These are phyloP conservation scores for Odontesthes bonariensis DNA, from an alignment of 2,113 vertebrate species.

Conservation along the genomic window DNA sequence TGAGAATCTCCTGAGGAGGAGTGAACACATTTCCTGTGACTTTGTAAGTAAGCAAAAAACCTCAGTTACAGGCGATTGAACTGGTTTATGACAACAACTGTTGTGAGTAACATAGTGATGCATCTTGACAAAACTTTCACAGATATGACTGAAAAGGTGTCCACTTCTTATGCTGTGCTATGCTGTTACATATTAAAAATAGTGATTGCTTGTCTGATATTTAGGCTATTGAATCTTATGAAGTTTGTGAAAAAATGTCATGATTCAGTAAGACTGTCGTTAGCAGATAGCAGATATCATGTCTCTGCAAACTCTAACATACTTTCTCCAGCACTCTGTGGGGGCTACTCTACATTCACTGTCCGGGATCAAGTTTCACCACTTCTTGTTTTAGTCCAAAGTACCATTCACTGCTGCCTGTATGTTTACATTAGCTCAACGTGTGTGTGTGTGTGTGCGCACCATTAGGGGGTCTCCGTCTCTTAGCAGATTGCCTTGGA, in stretches of 20 bases:
- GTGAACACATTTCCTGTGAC: background rate
- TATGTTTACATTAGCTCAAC: slow-evolving; percentile 36
- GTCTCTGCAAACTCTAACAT: slow-evolving; percentile 58
- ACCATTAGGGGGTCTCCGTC: slow-evolving; percentile 26
- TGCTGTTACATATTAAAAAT: slow-evolving; percentile 10
- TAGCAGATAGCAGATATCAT: slow-evolving; percentile 53
- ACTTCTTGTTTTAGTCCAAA: slow-evolving; percentile 41
- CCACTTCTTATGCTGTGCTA: background rate
- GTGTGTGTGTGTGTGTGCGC: slow-evolving; percentile 17
- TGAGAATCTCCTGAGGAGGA: too few species aligned
- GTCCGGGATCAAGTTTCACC: slow-evolving; percentile 65
- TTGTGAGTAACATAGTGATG: background rate
- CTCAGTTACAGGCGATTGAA: background rate
- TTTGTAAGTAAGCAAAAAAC: background rate
- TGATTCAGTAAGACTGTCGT: slow-evolving; percentile 51
- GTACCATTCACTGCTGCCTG: slow-evolving; percentile 8
- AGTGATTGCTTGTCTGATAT: slow-evolving; percentile 17
- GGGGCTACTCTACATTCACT: slow-evolving; percentile 51
- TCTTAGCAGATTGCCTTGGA: slow-evolving; percentile 56
- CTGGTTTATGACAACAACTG: background rate
- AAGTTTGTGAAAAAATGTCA: slow-evolving; percentile 22
- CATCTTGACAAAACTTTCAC: background rate
- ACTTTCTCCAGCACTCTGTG: slow-evolving; percentile 64
- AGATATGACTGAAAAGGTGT: background rate
- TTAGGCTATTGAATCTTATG: slow-evolving; percentile 17